Percentiles rank a stretch among this genome's conserved stretches.
These are phyloP conservation scores for Sphaerophoria taeniata DNA, from an alignment of 2,888 invertebrate species.

Conservation along the genomic window DNA sequence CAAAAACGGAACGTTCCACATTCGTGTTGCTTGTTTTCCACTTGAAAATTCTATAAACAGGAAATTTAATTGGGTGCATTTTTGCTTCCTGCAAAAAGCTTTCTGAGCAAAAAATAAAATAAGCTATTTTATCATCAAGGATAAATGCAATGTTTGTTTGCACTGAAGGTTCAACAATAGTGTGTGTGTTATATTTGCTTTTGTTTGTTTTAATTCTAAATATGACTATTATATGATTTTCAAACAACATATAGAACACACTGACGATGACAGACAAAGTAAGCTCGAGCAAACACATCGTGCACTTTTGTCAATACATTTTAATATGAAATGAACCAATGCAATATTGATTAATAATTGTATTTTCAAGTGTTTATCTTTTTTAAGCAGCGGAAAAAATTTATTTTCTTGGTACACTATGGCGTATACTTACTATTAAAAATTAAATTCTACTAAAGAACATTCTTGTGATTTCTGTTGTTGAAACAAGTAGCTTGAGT, in stretches of 20 bases:
- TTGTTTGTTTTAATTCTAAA: neutral
- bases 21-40: constrained; percentile 33
- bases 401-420: too few relatives aligned
- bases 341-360: too few relatives aligned
- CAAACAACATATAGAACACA: neutral
- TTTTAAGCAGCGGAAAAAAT: too few relatives aligned
- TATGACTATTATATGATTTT: neutral
- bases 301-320: too few relatives aligned
- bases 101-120: constrained; percentile 10
- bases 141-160: neutral
- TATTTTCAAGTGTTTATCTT: too few relatives aligned
- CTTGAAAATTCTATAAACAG: constrained; percentile 27
- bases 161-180: neutral
- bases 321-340: too few relatives aligned
- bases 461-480: too few relatives aligned
- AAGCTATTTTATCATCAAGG: constrained; percentile 13
- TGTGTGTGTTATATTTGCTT: neutral
- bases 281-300: too few relatives aligned
- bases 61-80: constrained; percentile 43
- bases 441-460: too few relatives aligned
- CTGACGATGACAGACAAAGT: too few relatives aligned
- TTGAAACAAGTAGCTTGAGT: too few relatives aligned
- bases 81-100: constrained; percentile 47
- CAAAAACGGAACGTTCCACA: neutral
- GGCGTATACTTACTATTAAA: too few relatives aligned